Base-by-base conservation (phyloP, 2,113 vertebrate genomes). In the Pampusana beccarii region DNA sequence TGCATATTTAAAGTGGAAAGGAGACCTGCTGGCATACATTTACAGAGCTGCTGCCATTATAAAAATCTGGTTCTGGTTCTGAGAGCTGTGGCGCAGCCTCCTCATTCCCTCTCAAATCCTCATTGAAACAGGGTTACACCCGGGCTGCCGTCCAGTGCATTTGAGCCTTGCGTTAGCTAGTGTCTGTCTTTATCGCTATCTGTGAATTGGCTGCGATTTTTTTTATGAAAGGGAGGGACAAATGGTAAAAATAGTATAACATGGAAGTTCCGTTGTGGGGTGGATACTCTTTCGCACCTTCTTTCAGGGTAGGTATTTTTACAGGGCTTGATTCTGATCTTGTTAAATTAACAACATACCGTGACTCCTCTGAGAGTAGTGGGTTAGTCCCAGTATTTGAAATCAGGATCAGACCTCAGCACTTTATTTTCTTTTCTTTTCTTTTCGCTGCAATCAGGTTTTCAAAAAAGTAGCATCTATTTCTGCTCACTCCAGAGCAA, bases 91-190 rank as follows among this genome's bases (percentile, higher is more conserved):
- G 58, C 40, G 53, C 64, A 80, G 28, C 28, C 56, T 46, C 23
- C 11, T 87, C 65, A 25, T 74, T 14, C 48, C 25, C 20, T 58
- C 38, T 53, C 2, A 2, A 57, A 33, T 18, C 29, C 38, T 11
- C 17, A 0, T 0, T 7, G 48, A 33, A 42, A 21, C 26, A 28
- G 11, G 25, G 16, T 36, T 60, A 48, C 54, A 38, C 54, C 42
- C 15, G n/a, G 33, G 38, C 78, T 66, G 54, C 58, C 2, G 1
- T 21, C 53, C 83, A 14, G n/a, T 17, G 17, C 1, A 0, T 29
- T 6, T 31, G 51, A 65, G 34, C 57, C 57, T 65, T 40, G 5
- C 1, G 1, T 51, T 51, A 70, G n/a, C 60, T 65, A 4, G 16
- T 29, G 9, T 31, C 62, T 66, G 40, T 44, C 79, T 23, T 66